Conservation (phyloP, 2,888 invertebrate genomes). For the Tethea ocularis region DNA sequence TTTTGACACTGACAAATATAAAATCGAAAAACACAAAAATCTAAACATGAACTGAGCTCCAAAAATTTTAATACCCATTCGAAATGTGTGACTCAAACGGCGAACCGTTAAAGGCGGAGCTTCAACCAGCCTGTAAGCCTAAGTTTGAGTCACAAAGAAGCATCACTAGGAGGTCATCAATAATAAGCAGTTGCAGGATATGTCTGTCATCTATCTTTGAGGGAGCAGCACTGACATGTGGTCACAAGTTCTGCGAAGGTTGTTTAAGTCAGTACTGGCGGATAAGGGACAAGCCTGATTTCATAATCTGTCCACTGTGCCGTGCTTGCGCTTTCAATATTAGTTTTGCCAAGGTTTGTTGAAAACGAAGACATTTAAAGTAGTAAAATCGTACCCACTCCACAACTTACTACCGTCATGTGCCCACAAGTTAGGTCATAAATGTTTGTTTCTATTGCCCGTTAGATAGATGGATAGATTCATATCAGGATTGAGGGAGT, state of each 20-base stretch:
- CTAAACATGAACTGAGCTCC: constrained; percentile 20
- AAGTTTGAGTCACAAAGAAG: constrained; percentile 30
- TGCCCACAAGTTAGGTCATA: too few relatives aligned
- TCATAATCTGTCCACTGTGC: constrained; percentile 63
- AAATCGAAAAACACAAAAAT: constrained; percentile 13
- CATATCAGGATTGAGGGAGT: too few relatives aligned
- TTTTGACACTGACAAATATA: constrained; percentile 13
- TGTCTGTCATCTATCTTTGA: constrained; percentile 56
- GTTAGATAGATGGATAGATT: too few relatives aligned
- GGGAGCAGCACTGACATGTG: constrained; percentile 57
- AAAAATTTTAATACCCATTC: background rate
- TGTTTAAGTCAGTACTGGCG: constrained; percentile 60
- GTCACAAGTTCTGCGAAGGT: constrained; percentile 63
- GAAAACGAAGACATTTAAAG: background rate
- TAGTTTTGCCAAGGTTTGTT: constrained; percentile 56
- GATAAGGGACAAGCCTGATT: constrained; percentile 46
- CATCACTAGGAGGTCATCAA: constrained; percentile 30
- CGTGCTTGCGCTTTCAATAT: constrained; percentile 48
- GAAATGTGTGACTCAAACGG: constrained; percentile 28
- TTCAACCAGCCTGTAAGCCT: constrained; percentile 11
- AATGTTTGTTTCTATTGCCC: too few relatives aligned
- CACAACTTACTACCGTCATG: too few relatives aligned
- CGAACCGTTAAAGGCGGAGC: constrained; percentile 16
- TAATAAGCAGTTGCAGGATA: constrained; percentile 56
- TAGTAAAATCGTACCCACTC: too few relatives aligned